phyloP scores from a whole-genome alignment of 2,888 invertebrate genomes.

The Hypena proboscidalis region DNA sequence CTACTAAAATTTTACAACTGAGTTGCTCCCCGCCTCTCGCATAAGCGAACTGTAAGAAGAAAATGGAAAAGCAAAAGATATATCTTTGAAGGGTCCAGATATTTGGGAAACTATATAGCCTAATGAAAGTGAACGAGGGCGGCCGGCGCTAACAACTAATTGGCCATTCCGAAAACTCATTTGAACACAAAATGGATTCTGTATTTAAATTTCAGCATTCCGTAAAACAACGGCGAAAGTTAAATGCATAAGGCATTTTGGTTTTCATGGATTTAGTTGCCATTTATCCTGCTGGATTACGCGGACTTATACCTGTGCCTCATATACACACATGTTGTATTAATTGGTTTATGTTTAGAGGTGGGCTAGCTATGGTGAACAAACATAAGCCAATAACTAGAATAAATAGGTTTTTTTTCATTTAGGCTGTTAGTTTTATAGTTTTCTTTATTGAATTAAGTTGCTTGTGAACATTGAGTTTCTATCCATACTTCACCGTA shows the following conservation, averaged over 20 bases:
- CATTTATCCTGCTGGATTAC: constrained; percentile 45
- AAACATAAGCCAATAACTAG: no score
- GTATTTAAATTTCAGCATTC: constrained; percentile 85
- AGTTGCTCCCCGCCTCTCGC: constrained; percentile 63
- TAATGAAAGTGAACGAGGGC: constrained; percentile 84
- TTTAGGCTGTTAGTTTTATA: no score
- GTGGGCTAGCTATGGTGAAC: no score
- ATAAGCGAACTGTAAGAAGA: constrained; percentile 73
- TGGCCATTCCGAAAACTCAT: constrained; percentile 85
- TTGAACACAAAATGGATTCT: constrained; percentile 85
- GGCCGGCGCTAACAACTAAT: constrained; percentile 85
- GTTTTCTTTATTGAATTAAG: no score
- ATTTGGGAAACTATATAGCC: constrained; percentile 84
- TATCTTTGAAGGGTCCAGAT: constrained; percentile 81
- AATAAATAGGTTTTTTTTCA: no score
- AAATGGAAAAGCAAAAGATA: constrained; percentile 81
- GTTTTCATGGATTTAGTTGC: constrained; percentile 56
- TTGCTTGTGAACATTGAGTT: constrained; percentile 23
- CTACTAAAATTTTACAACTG: constrained; percentile 76
- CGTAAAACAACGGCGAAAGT: constrained; percentile 81
- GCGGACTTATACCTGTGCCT: constrained; percentile 20
- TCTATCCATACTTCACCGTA: no score
- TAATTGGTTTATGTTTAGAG: no score
- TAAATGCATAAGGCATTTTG: constrained; percentile 75
- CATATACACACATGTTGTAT: constrained; percentile 13